These are phyloP conservation scores for Caenorhabditis doughertyi DNA, from an alignment of 2,888 invertebrate genomes.

Conservation along the genomic window DNA sequence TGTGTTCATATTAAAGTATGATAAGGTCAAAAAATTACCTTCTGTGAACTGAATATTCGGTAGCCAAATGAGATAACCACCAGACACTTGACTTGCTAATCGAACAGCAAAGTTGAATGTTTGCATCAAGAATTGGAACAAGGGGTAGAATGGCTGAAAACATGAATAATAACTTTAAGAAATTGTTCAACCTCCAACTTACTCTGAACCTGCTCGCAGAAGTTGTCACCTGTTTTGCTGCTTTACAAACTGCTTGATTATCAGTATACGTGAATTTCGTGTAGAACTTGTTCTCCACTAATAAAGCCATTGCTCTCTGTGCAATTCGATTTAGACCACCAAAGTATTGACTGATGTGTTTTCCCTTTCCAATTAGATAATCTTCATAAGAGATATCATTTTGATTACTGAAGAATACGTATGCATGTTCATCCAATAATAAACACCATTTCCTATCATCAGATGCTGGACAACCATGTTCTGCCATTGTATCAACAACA, in stretches of 20 bases:
- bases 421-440: conserved; percentile 81
- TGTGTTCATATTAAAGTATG: too few species aligned
- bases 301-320: conserved; percentile 79
- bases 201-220: conserved; percentile 63
- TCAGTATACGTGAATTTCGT: conserved; percentile 75
- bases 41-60: conserved; percentile 60
- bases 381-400: conserved; percentile 72
- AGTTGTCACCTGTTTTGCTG: conserved; percentile 55
- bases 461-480: conserved; percentile 76
- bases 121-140: conserved; percentile 52
- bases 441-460: conserved; percentile 75
- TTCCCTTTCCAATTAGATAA: conserved; percentile 64
- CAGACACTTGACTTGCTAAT: conserved; percentile 44
- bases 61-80: conserved; percentile 40
- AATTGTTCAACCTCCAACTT: background rate
- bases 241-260: conserved; percentile 79
- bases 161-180: background rate
- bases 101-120: conserved; percentile 48
- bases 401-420: conserved; percentile 80
- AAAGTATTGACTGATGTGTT: conserved; percentile 77
- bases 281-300: conserved; percentile 79
- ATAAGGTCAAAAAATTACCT: conserved; percentile 4
- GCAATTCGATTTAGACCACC: conserved; percentile 80
- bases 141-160: conserved; percentile 52
- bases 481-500: conserved; percentile 73